phyloP scores from a whole-genome alignment of 2,113 vertebrate genomes.

The Poicephalus gulielmi region DNA sequence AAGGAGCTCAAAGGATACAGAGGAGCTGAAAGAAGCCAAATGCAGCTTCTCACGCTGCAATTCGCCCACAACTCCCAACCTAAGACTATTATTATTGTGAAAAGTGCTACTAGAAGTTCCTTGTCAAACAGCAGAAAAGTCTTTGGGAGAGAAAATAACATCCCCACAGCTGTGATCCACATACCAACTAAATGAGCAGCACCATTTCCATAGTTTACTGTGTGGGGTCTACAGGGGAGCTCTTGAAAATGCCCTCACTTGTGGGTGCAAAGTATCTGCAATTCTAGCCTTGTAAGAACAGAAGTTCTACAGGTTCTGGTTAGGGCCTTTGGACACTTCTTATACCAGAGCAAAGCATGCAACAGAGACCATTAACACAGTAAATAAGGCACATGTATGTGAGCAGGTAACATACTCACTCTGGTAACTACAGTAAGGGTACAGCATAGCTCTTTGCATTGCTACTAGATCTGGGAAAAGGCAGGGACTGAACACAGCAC shows the following conservation, averaged over 20 bases:
- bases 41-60: background rate
- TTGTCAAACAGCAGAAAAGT: background rate
- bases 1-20: background rate
- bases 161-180: background rate
- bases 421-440: background rate
- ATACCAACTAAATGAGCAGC: background rate
- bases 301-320: background rate
- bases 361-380: background rate
- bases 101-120: background rate
- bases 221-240: background rate
- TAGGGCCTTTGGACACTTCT: background rate
- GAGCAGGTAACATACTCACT: background rate
- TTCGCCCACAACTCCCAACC: background rate
- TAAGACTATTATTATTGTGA: background rate
- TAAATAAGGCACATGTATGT: too few relatives aligned
- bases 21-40: background rate
- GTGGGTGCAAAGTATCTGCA: background rate
- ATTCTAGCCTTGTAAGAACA: background rate
- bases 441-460: fast-evolving
- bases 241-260: background rate
- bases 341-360: background rate
- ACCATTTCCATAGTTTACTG: background rate
- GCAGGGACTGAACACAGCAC: background rate
- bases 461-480: background rate
- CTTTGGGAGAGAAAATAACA: background rate